phyloP scores from a whole-genome alignment of 2,888 invertebrate genomes.

The Aspidapion aeneum region DNA sequence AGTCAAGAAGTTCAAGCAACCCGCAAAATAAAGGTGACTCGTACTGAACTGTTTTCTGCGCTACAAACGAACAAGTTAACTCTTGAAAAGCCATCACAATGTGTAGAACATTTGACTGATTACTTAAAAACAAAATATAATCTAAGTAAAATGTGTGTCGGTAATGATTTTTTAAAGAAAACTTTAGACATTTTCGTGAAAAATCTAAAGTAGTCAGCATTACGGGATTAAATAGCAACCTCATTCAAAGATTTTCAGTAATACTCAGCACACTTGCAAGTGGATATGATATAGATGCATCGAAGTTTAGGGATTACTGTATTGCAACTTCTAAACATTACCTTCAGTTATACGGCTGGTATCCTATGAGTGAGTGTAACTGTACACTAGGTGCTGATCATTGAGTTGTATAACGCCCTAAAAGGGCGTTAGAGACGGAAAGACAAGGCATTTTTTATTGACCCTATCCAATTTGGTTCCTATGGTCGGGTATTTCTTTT shows the following conservation, averaged over 20 bases:
- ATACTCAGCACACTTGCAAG: background rate
- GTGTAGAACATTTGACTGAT: no score
- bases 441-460: no score
- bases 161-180: background rate
- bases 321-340: slow-evolving; percentile 27
- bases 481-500: no score
- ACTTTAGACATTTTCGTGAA: background rate
- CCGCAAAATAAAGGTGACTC: background rate
- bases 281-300: background rate
- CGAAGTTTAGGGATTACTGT: background rate
- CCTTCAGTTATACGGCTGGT: slow-evolving; percentile 1
- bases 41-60: background rate
- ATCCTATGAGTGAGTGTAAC: slow-evolving; percentile 18
- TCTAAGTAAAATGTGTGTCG: background rate
- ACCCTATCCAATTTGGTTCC: no score
- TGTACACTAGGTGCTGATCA: no score
- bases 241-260: background rate
- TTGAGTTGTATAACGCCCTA: no score
- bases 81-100: no score
- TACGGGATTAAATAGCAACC: background rate
- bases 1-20: background rate
- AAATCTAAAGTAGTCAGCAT: background rate
- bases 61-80: no score
- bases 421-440: no score
- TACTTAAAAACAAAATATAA: no score